Evolutionary conservation across 1,140 invertebrate species (phyloP), one percentile per base, ranked within the genome.

Genomic region (Carposina sasakii): DNA sequence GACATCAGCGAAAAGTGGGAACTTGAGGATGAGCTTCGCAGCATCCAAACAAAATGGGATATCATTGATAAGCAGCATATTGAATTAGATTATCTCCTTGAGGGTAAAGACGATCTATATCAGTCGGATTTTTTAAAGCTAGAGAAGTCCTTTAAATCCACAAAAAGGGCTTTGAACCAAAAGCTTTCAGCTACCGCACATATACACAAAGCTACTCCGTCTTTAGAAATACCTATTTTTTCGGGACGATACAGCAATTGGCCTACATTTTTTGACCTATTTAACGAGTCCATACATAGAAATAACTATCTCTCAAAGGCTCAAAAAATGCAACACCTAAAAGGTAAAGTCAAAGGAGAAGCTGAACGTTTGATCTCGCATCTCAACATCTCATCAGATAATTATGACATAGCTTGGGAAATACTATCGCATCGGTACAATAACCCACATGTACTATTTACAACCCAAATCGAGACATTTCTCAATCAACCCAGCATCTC

Each of bases 261-360:
- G 36, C 36, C 36, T 9, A 39, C 36, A 3, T 39, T 39, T 19
- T 20, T 19, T 8, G 36, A 39, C n/a, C 19, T 17, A 17, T 39
- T 20, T 21, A 39, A 3, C 20, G 36, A 19, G 17, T 15, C 36
- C 5, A 39, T 39, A 20, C 36, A 39, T n/a, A 13, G 20, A 5
- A 39, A 39, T 19, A 15, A 8, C n/a, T 17, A 2, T 13, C 20
- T 39, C 3, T 19, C 4, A 3, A 39, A 39, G 6, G 36, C 36
- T 4, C 36, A 39, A 19, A 39, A 39, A 21, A 39, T 39, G 19
- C 36, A 39, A 34, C 33, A 34, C 33, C 33, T 34, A 5, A 34
- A 34, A 16, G 15, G 33, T 5, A 34, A 8, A 34, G 15, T 39
- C 5, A 21, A 13, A 33, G 31, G 31, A n/a, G 31, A 33, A 13